Percentiles rank a stretch among this genome's conserved stretches.
Evolutionary conservation across 2,113 vertebrate species (phyloP).

Genomic region (Boulengeromyrus knoepffleri): DNA sequence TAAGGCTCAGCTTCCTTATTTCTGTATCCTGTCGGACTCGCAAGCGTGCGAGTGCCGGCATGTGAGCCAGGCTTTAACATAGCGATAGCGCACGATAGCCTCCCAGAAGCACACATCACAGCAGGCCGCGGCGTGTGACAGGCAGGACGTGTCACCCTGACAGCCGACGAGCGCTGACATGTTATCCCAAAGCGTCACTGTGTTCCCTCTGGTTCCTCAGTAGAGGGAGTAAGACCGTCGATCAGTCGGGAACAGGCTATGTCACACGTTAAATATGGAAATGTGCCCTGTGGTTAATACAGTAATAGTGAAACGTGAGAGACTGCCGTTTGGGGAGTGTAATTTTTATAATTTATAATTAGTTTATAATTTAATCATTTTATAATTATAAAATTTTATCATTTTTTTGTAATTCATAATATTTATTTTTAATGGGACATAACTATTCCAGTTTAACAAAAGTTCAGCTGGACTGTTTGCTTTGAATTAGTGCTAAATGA

Average conservation of each 20-base stretch:
- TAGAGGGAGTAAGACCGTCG: background rate
- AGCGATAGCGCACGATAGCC: background rate
- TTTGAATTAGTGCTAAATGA: background rate
- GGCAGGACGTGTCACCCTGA: background rate
- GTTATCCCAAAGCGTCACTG: background rate
- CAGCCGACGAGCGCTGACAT: background rate
- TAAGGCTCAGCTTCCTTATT: background rate
- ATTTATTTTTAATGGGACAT: background rate
- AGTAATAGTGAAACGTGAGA: background rate
- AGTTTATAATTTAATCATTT: background rate
- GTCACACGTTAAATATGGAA: background rate
- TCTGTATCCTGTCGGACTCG: background rate
- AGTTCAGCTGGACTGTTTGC: background rate
- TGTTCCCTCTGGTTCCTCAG: background rate
- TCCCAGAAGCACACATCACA: background rate
- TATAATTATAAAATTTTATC: background rate
- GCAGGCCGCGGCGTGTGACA: background rate
- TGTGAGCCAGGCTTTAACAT: background rate
- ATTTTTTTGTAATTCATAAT: background rate
- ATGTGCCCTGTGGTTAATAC: background rate
- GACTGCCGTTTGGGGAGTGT: background rate
- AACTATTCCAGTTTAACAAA: background rate
- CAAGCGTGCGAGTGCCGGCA: background rate
- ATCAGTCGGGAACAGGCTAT: background rate
- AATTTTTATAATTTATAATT: background rate